A percentile compares a stretch with the other conserved stretches of the same genome.
phyloP scores from a whole-genome alignment of 1,140 invertebrate genomes.

The Myzus persicae region DNA sequence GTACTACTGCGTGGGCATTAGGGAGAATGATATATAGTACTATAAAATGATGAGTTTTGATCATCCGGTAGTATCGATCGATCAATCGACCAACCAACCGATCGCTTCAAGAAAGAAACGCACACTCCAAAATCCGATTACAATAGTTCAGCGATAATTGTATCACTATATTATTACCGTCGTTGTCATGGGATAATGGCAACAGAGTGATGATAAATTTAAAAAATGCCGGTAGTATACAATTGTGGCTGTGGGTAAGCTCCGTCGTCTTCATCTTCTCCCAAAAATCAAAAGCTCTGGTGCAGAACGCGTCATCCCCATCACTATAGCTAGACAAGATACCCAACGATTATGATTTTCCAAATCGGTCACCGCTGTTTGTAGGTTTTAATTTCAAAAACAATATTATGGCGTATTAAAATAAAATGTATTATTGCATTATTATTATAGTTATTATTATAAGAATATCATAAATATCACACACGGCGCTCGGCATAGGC shows the following conservation, averaged over 20 bases:
- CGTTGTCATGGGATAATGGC: neutral
- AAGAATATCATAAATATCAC: neutral
- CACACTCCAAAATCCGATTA: neutral
- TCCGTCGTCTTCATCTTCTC: neutral
- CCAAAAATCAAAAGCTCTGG: no score
- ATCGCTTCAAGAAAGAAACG: neutral
- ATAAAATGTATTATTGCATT: no score
- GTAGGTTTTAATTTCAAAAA: neutral
- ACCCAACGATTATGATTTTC: neutral
- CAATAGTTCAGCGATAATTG: neutral
- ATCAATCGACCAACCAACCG: neutral
- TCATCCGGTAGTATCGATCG: neutral
- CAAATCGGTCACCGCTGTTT: neutral
- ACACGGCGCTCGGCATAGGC: constrained; percentile 38
- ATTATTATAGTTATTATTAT: no score
- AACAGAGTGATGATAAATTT: neutral
- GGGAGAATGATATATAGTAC: neutral
- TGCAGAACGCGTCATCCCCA: no score
- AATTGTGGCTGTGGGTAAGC: neutral
- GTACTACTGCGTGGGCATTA: neutral
- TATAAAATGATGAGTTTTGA: neutral
- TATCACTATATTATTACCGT: neutral
- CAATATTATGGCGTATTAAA: neutral
- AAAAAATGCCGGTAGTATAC: neutral
- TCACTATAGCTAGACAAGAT: neutral